A percentile compares a stretch with the other conserved stretches of the same genome.
Evolutionary conservation across 2,113 vertebrate genomes (phyloP).

Genomic region (Paraplagusia blochii): DNA sequence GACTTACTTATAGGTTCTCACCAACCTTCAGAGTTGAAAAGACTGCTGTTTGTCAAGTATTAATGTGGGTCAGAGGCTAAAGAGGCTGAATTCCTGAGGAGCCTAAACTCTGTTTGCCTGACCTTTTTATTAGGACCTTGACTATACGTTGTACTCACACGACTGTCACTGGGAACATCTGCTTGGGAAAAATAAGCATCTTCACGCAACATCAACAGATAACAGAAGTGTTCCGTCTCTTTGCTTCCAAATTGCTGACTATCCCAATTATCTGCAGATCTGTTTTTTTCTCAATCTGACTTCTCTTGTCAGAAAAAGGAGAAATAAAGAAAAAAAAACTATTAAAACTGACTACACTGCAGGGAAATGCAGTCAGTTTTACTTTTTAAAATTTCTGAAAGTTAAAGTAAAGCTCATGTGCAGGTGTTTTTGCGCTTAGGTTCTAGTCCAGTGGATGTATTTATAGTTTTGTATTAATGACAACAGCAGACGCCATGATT

Average conservation of each 20-base stretch:
- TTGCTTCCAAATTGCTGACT: slow-evolving; percentile 18
- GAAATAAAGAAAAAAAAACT: neutral
- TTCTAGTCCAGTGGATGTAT: slow-evolving; percentile 21
- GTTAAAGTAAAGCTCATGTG: slow-evolving; percentile 18
- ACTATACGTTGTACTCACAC: slow-evolving; percentile 40
- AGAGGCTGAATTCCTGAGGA: slow-evolving; percentile 54
- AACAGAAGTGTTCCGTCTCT: slow-evolving; percentile 3
- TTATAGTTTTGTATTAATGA: slow-evolving; percentile 10
- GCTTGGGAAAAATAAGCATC: slow-evolving; percentile 44
- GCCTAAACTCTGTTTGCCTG: slow-evolving; percentile 43
- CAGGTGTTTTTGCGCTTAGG: slow-evolving; percentile 37
- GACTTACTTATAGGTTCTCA: neutral
- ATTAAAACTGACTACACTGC: neutral
- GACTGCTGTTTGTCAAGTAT: slow-evolving; percentile 22
- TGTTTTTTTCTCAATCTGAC: slow-evolving; percentile 4
- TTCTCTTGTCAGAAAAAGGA: neutral
- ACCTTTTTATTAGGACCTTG: slow-evolving; percentile 45
- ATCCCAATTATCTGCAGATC: neutral
- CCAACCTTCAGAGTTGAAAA: neutral
- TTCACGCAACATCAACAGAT: slow-evolving; percentile 49
- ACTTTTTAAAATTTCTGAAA: slow-evolving; percentile 5
- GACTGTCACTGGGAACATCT: slow-evolving; percentile 54
- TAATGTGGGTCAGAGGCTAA: slow-evolving; percentile 46
- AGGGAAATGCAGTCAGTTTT: slow-evolving; percentile 16
- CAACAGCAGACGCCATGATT: slow-evolving; percentile 34